Evolutionary conservation across 2,888 invertebrate genomes (phyloP).

Genomic region (Cetonia aurata): DNA sequence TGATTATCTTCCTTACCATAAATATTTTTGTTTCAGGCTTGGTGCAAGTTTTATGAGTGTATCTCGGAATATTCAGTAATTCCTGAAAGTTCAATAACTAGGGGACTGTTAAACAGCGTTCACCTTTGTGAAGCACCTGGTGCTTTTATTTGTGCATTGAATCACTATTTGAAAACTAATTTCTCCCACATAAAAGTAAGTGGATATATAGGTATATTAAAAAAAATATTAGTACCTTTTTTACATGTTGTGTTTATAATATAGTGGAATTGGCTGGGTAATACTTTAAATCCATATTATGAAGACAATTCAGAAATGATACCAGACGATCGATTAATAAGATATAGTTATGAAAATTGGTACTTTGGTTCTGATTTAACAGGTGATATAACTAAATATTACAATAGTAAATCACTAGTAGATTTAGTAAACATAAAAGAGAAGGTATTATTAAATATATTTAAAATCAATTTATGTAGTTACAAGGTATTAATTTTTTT

Average conservation of each 20-base stretch:
- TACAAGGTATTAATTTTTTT: conserved; percentile 47
- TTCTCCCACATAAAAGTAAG: conserved; percentile 71
- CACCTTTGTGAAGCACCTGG: conserved; percentile 99
- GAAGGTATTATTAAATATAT: conserved; percentile 65
- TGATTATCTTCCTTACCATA: neutral
- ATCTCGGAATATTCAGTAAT: conserved; percentile 74
- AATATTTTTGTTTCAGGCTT: conserved; percentile 71
- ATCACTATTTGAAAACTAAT: conserved; percentile 81
- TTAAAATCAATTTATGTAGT: neutral
- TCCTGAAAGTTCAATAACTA: conserved; percentile 61
- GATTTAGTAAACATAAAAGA: conserved; percentile 67
- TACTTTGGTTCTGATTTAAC: conserved; percentile 87
- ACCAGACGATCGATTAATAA: conserved; percentile 87
- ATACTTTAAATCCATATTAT: conserved; percentile 91
- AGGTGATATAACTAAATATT: conserved; percentile 82
- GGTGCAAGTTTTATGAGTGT: conserved; percentile 95
- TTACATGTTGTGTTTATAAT: conserved; percentile 51
- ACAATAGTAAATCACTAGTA: conserved; percentile 77
- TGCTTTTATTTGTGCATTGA: conserved; percentile 91
- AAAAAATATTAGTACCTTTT: conserved; percentile 23
- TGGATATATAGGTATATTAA: conserved; percentile 36
- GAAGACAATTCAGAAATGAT: conserved; percentile 87
- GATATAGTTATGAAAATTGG: conserved; percentile 84
- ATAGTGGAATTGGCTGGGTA: conserved; percentile 89
- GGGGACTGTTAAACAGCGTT: conserved; percentile 73